A percentile compares a stretch with the other conserved stretches of the same genome.
phyloP scores from a whole-genome alignment of 2,888 invertebrate species.

The Disparrhopalites patrizii region DNA sequence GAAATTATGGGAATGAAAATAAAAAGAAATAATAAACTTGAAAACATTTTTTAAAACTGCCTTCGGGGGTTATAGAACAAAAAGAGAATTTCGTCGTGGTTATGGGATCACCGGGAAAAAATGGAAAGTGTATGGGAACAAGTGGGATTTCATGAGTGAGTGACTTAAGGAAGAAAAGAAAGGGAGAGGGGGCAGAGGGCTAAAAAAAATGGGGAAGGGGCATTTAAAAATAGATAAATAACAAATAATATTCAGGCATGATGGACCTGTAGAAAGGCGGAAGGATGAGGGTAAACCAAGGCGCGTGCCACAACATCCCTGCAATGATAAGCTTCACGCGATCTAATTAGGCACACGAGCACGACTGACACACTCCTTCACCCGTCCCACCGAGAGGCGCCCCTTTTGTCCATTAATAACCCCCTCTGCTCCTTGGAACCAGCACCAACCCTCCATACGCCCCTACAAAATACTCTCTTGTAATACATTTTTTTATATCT shows the following conservation, averaged over 20 bases:
- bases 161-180: neutral
- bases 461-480: no score
- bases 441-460: no score
- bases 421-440: no score
- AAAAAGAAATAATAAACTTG: no score
- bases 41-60: no score
- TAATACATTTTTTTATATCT: no score
- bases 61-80: no score
- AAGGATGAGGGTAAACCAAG: conserved; percentile 30
- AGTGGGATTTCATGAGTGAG: no score
- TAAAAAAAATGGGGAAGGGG: neutral
- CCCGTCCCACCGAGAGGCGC: no score
- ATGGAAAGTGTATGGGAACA: neutral
- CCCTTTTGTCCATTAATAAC: no score
- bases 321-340: conserved; percentile 18
- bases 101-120: neutral
- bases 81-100: neutral
- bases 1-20: no score
- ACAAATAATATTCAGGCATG: neutral
- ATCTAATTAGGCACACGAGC: conserved; percentile 15
- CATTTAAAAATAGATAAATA: conserved; percentile 20
- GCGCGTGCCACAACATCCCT: conserved; percentile 23
- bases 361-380: conserved; percentile 3
- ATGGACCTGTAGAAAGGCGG: conserved; percentile 13
- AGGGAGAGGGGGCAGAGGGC: neutral